Evolutionary conservation across 2,113 vertebrate species (phyloP).

Genomic region (Rhea pennata): DNA sequence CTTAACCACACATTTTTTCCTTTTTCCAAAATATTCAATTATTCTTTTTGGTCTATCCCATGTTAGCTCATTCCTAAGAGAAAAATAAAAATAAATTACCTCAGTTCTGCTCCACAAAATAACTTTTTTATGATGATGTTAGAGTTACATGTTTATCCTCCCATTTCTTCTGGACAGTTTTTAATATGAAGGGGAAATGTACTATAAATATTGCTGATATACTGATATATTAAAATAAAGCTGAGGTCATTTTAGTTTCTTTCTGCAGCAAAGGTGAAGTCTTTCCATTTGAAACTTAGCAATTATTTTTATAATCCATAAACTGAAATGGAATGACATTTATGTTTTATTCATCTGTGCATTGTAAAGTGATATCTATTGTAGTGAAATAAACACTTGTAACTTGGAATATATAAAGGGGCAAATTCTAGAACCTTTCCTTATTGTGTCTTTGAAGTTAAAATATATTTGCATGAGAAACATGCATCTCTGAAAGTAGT

Average conservation of each 20-base stretch:
- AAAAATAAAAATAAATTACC: not conserved
- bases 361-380: not conserved
- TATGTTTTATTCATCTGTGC: not conserved
- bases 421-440: not conserved
- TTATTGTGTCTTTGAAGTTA: not conserved
- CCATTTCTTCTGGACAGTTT: not conserved
- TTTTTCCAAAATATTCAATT: not conserved
- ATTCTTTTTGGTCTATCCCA: not conserved
- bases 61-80: not conserved
- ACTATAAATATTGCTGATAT: not conserved
- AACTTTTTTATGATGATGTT: not conserved
- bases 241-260: not conserved
- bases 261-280: not conserved
- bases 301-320: not conserved
- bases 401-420: not conserved
- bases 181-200: not conserved
- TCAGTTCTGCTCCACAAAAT: not conserved
- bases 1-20: not conserved
- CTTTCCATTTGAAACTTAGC: not conserved
- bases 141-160: not conserved
- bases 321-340: not conserved
- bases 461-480: not conserved
- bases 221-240: not conserved
- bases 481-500: not conserved
- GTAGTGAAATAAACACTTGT: not conserved